These are phyloP conservation scores for Xestia xanthographa DNA, from an alignment of 2,888 invertebrate genomes.

Conservation along the genomic window DNA sequence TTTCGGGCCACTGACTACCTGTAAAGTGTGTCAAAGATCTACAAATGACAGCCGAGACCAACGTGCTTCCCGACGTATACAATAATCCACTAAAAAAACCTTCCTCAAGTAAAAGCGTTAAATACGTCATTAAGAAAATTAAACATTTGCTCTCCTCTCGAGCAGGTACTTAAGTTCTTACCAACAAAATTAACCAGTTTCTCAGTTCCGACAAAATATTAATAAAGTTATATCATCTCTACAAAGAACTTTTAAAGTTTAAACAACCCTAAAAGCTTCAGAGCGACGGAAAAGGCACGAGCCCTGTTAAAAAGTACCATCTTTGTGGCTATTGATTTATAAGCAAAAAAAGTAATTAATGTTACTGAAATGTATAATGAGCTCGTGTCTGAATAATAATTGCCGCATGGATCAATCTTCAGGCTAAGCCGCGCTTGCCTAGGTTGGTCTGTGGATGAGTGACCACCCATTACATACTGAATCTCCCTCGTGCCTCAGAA, in stretches of 20 bases:
- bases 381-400: no score
- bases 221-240: constrained; percentile 29
- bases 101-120: neutral
- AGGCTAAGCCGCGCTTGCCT: no score
- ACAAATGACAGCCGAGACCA: no score
- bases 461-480: no score
- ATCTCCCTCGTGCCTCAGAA: no score
- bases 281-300: constrained; percentile 22
- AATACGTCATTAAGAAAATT: neutral
- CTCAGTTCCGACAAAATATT: constrained; percentile 17
- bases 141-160: neutral
- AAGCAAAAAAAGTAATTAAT: neutral
- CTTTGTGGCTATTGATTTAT: neutral
- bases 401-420: no score
- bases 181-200: constrained; percentile 14
- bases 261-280: constrained; percentile 28
- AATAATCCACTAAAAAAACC: neutral
- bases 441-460: no score
- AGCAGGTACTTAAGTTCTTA: constrained; percentile 6
- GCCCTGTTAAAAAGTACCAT: neutral
- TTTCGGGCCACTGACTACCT: no score
- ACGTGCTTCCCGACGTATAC: no score
- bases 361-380: neutral
- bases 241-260: constrained; percentile 22
- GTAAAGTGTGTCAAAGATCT: no score